Conservation (phyloP, 2,797 vertebrate genomes). For the Acrocephalus scirpaceus region DNA sequence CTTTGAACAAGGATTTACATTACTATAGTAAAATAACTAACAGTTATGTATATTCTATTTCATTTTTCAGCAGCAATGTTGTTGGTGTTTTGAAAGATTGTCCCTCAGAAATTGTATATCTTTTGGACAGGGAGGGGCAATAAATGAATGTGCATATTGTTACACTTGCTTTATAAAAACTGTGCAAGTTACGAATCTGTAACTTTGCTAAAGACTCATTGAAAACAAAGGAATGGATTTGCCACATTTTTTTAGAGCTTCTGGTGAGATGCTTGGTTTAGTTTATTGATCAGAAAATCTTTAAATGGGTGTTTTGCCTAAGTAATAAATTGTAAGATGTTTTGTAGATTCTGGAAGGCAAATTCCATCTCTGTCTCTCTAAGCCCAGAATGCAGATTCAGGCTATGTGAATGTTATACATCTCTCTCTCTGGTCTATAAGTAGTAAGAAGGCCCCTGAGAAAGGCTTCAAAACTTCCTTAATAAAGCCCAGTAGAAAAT, state of each 20-base stretch:
- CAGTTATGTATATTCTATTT: constrained; percentile 21
- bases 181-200: neutral
- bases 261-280: neutral
- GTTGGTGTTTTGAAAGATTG: constrained; percentile 45
- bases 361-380: neutral
- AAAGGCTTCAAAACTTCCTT: neutral
- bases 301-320: neutral
- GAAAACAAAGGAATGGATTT: neutral
- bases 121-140: constrained; percentile 7
- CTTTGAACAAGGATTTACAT: constrained; percentile 59
- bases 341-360: neutral
- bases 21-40: constrained; percentile 45
- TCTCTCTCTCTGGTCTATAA: neutral
- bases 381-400: neutral
- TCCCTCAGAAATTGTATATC: constrained; percentile 40
- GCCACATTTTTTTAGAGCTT: neutral
- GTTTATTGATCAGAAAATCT: neutral
- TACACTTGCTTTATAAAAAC: neutral
- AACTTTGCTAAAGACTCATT: neutral
- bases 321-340: neutral
- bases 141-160: neutral
- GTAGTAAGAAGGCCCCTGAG: neutral
- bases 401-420: neutral
- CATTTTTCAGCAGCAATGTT: constrained; percentile 30
- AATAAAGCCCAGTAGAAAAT: neutral